Evolutionary conservation across 1,140 invertebrate genomes (phyloP).

Genomic region (Bombus vancouverensis): DNA sequence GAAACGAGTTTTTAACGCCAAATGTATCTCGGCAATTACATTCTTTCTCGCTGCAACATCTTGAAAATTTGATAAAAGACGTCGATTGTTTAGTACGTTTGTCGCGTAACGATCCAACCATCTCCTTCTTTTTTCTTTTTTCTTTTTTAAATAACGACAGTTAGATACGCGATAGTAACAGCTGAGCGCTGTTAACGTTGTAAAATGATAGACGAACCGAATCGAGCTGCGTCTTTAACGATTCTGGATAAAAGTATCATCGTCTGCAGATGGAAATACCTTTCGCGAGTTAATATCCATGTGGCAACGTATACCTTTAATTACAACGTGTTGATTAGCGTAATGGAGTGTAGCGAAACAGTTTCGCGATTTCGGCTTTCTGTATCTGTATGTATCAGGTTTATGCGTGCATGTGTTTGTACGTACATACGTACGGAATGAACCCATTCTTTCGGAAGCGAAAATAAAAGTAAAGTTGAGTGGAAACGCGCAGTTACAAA

Average conservation of each 20-base stretch:
- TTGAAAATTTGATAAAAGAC: not conserved
- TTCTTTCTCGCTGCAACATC: not conserved
- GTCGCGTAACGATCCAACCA: too few species aligned
- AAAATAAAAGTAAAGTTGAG: not conserved
- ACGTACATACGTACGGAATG: not conserved
- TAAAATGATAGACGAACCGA: not conserved
- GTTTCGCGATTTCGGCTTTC: not conserved
- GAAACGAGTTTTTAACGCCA: not conserved
- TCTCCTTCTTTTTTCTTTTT: not conserved
- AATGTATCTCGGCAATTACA: not conserved
- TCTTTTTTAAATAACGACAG: too few species aligned
- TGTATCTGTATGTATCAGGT: fast-evolving
- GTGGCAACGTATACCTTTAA: too few species aligned
- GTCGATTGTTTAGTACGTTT: not conserved
- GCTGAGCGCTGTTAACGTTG: not conserved
- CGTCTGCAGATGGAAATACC: too few species aligned
- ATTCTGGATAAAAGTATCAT: too few species aligned
- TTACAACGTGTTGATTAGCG: not conserved
- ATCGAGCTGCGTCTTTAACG: too few species aligned
- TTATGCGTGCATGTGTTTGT: too few species aligned
- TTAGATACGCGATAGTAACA: not conserved
- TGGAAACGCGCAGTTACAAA: not conserved
- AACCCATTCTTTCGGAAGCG: not conserved
- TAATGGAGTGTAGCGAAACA: not conserved
- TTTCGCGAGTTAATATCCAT: too few species aligned